A percentile compares a stretch with the other conserved stretches of the same genome.
Evolutionary conservation across 2,888 invertebrate genomes (phyloP).

Genomic region (Chaetogeoica ovagalla): DNA sequence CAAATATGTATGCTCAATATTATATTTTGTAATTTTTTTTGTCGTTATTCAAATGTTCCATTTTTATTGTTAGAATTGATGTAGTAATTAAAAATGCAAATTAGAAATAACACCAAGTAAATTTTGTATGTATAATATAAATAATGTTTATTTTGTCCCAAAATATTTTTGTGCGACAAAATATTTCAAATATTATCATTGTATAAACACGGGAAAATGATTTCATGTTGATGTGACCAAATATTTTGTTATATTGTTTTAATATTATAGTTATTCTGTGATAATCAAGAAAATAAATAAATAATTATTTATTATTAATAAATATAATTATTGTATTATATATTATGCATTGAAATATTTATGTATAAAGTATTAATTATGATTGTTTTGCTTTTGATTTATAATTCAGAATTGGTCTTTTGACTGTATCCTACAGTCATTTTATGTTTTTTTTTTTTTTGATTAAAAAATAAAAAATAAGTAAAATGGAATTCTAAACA

Average conservation of each 20-base stretch:
- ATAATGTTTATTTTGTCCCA: not conserved
- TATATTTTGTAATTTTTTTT: conserved; percentile 16
- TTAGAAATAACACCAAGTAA: not conserved
- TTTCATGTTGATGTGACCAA: conserved; percentile 19
- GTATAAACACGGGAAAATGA: not conserved
- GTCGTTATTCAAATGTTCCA: not conserved
- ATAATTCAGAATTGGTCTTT: not conserved
- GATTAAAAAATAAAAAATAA: conserved; percentile 4
- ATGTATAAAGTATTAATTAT: conserved; percentile 17
- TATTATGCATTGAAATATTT: conserved; percentile 16
- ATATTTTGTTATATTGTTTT: conserved; percentile 37
- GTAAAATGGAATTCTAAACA: too few species aligned
- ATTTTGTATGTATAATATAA: not conserved
- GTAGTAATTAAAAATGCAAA: not conserved
- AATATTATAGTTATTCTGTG: conserved; percentile 42
- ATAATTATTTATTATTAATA: not conserved
- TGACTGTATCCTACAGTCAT: not conserved
- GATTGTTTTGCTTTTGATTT: conserved; percentile 4
- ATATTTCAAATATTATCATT: not conserved
- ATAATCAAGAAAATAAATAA: conserved; percentile 11
- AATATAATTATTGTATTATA: not conserved
- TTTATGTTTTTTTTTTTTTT: conserved; percentile 2
- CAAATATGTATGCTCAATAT: conserved; percentile 4
- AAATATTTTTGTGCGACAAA: not conserved
- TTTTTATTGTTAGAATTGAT: not conserved